phyloP scores from a whole-genome alignment of 2,113 vertebrate genomes.

The Pygathrix nemaeus region DNA sequence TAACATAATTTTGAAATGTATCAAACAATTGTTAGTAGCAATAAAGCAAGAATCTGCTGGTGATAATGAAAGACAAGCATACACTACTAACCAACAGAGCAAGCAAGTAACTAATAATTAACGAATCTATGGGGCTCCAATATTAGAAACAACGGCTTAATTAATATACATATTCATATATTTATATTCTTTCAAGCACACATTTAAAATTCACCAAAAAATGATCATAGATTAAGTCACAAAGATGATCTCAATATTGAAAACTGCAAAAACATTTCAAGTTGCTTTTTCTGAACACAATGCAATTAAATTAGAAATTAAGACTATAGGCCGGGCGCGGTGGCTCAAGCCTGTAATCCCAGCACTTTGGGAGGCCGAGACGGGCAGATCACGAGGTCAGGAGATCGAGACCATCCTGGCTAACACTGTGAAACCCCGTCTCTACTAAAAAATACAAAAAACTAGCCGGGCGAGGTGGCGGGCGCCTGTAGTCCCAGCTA shows the following conservation, averaged over 20 bases:
- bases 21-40: background rate
- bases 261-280: background rate
- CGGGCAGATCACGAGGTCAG: too few relatives aligned
- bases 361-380: too few relatives aligned
- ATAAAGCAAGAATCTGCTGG: background rate
- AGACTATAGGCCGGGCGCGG: background rate
- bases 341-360: too few relatives aligned
- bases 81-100: background rate
- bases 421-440: too few relatives aligned
- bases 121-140: background rate
- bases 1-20: background rate
- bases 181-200: background rate
- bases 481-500: too few relatives aligned
- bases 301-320: background rate
- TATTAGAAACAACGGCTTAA: background rate
- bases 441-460: too few relatives aligned
- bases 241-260: background rate
- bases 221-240: background rate
- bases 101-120: background rate
- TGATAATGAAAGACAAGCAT: background rate
- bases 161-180: background rate
- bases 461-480: too few relatives aligned
- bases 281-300: background rate
- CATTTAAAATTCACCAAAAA: slow-evolving; percentile 11
- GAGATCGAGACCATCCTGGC: too few relatives aligned